Evolutionary conservation across 2,888 invertebrate species (phyloP).

Genomic region (Nasonia oneida): DNA sequence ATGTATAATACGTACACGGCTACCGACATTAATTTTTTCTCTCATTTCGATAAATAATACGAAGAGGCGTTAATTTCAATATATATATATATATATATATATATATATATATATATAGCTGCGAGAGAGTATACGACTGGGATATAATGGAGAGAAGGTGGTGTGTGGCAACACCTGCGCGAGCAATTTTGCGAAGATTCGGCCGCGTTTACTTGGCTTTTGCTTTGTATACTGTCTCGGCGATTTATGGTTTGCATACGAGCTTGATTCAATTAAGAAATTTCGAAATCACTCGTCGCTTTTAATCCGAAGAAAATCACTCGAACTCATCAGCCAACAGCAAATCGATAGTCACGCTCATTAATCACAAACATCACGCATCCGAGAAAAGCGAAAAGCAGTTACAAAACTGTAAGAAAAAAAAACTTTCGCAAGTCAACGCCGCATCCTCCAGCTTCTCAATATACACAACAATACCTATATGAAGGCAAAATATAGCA

Average conservation of each 20-base stretch:
- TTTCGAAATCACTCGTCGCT: too few relatives aligned
- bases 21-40: background rate
- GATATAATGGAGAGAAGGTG: conserved; percentile 15
- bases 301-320: too few relatives aligned
- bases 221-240: too few relatives aligned
- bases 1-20: background rate
- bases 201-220: background rate
- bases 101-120: conserved; percentile 38
- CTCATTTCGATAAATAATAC: conserved; percentile 29
- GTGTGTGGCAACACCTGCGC: conserved; percentile 39
- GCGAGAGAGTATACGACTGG: background rate
- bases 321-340: too few relatives aligned
- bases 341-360: too few relatives aligned
- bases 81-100: conserved; percentile 25
- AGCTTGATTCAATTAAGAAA: too few relatives aligned
- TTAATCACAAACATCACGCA: too few relatives aligned
- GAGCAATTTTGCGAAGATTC: conserved; percentile 3
- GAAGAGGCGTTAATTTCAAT: conserved; percentile 44
- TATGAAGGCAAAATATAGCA: background rate
- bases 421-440: background rate
- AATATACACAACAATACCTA: background rate
- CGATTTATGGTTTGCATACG: too few relatives aligned
- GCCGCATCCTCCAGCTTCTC: too few relatives aligned
- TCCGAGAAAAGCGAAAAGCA: background rate
- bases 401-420: background rate